Percentiles rank a stretch among this genome's conserved stretches.
Evolutionary conservation across 1,140 invertebrate genomes (phyloP).

Genomic region (Mactra quadrangularis): DNA sequence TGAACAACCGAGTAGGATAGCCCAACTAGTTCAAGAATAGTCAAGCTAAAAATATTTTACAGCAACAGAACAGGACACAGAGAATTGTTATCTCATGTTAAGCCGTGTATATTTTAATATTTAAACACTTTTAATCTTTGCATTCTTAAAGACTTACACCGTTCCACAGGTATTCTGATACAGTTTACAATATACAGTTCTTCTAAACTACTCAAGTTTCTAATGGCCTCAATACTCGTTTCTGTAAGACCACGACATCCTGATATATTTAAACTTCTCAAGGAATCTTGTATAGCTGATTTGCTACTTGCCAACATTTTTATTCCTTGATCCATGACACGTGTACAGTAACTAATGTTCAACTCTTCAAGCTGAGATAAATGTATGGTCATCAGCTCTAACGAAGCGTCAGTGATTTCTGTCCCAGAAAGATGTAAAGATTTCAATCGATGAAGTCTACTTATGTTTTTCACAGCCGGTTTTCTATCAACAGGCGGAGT

Average conservation of each 20-base stretch:
- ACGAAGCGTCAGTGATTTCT: constrained; percentile 93
- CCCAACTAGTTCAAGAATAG: too few species aligned
- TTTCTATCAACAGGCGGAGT: constrained; percentile 92
- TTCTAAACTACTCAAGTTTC: constrained; percentile 75
- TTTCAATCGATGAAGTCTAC: constrained; percentile 90
- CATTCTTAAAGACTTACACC: constrained; percentile 36
- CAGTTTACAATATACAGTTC: constrained; percentile 54
- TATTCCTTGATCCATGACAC: constrained; percentile 95
- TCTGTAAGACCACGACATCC: constrained; percentile 93
- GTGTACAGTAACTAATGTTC: constrained; percentile 92
- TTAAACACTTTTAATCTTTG: constrained; percentile 26
- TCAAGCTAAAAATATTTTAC: too few species aligned
- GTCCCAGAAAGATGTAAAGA: constrained; percentile 92
- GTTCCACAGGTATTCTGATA: constrained; percentile 57
- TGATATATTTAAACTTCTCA: constrained; percentile 89
- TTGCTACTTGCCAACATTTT: constrained; percentile 89
- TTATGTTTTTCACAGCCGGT: constrained; percentile 92
- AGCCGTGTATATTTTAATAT: constrained; percentile 1
- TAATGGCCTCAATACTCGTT: constrained; percentile 90
- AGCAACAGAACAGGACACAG: neutral
- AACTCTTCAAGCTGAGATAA: constrained; percentile 89
- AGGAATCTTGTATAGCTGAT: constrained; percentile 46
- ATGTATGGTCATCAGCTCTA: constrained; percentile 92
- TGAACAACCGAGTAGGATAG: too few species aligned
- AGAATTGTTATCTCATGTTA: neutral